Evolutionary conservation across 2,888 invertebrate genomes (phyloP), one percentile per base, ranked within the genome.

Genomic region (Lasioglossum leucozonium): DNA sequence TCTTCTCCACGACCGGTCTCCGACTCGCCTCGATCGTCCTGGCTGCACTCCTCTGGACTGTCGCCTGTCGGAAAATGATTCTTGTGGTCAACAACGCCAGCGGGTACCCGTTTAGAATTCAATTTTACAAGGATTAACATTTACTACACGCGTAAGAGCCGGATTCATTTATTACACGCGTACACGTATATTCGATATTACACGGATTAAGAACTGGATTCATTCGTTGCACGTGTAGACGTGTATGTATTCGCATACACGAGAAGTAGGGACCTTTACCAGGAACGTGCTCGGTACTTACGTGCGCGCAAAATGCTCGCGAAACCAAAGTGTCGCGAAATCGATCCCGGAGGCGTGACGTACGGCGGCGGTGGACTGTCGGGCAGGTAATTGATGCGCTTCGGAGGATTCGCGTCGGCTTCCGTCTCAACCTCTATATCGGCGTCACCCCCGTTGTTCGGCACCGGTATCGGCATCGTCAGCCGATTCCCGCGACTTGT

Each of bases 321-420:
- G 4, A 67, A 22, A 18, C 67, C 67, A 67, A 92, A 83, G 77
- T 89, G 90, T 74, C 92, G 88, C 18, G 89, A 82, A 34, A 92
- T 87, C 11, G 91, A 93, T 81, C 90, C 91, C 0, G 94, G 93
- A 6, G 95, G 94, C 47, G 94, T 95, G 8, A 93, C 87, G 81
- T 95, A 95, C 8, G 95, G 94, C 3, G 95, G 95, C 0, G 95
- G 95, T n/a, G 95, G 95, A 81, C 93, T 95, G 80, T 94, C 93
- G 3, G 95, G 93, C 40, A 92, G 81, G 26, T 80, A 58, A 16
- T 30, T 18, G 10, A 58, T 42, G 13, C 69, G 72, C 11, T 18
- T 42, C 72, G 44, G 40, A 11, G 16, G 16, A 34, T 34, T 34
- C 5, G 11, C 13, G 4, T 22, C 37, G 4, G 22, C 42, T n/a